phyloP scores from a whole-genome alignment of 2,113 vertebrate species.

The Nibea coibor region DNA sequence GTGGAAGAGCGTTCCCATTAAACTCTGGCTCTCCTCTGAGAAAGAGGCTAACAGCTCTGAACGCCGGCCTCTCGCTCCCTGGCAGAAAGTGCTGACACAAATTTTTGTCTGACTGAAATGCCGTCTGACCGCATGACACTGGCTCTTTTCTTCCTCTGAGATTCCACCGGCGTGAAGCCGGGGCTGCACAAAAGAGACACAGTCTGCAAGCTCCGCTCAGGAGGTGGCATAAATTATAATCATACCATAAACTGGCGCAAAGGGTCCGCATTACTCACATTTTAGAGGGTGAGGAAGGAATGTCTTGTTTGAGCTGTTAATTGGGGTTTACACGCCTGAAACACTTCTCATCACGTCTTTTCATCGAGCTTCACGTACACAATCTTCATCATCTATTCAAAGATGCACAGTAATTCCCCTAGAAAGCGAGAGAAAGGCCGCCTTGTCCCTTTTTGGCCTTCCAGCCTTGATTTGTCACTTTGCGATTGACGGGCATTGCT shows the following conservation, averaged over 20 bases:
- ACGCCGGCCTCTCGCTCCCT: slow-evolving; percentile 56
- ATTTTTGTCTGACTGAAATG: slow-evolving; percentile 74
- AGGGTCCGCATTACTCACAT: slow-evolving; percentile 62
- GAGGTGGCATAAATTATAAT: slow-evolving; percentile 71
- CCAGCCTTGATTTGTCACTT: slow-evolving; percentile 38
- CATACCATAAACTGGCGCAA: slow-evolving; percentile 54
- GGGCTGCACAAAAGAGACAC: slow-evolving; percentile 69
- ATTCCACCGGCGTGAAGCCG: slow-evolving; percentile 50
- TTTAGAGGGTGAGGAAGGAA: slow-evolving; percentile 36
- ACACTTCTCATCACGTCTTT: background rate
- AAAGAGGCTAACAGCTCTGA: slow-evolving; percentile 68
- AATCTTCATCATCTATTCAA: background rate
- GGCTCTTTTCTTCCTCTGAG: slow-evolving; percentile 74
- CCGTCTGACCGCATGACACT: slow-evolving; percentile 77
- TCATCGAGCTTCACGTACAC: background rate
- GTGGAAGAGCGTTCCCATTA: slow-evolving; percentile 78
- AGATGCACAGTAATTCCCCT: slow-evolving; percentile 17
- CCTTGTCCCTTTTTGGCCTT: slow-evolving; percentile 33
- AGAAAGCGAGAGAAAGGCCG: slow-evolving; percentile 4
- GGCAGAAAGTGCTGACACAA: slow-evolving; percentile 73
- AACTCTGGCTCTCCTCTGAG: slow-evolving; percentile 65
- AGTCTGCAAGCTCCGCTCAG: slow-evolving; percentile 51
- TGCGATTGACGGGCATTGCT: slow-evolving; percentile 58
- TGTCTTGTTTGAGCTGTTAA: slow-evolving; percentile 60
- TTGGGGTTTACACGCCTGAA: slow-evolving; percentile 35